Evolutionary conservation across 2,113 vertebrate species (phyloP).

Genomic region (Nycticebus coucang): DNA sequence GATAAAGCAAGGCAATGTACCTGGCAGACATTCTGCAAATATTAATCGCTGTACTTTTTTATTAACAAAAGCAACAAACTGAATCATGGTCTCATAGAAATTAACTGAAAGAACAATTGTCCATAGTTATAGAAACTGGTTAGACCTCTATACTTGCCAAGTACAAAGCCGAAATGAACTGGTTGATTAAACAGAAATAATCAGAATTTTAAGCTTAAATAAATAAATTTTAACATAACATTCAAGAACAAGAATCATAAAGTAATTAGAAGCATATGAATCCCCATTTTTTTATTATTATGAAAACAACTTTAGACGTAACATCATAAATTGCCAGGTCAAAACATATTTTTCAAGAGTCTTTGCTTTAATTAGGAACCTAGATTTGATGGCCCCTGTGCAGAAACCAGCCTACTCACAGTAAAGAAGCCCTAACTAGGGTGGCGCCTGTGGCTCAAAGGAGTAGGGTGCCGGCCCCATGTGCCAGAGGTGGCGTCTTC

Average conservation of each 20-base stretch:
- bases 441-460: no score
- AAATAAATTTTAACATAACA: slow-evolving; percentile 17
- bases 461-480: no score
- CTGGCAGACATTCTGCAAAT: not conserved
- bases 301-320: slow-evolving; percentile 4
- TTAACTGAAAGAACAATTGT: not conserved
- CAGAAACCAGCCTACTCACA: not conserved
- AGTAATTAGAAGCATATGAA: not conserved
- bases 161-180: not conserved
- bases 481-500: no score
- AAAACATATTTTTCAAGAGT: not conserved
- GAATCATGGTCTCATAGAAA: not conserved
- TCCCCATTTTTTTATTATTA: not conserved
- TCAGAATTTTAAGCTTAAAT: not conserved
- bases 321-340: not conserved
- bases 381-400: not conserved
- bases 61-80: not conserved
- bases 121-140: not conserved
- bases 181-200: not conserved
- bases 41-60: not conserved
- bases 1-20: not conserved
- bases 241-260: not conserved
- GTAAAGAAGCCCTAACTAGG: not conserved
- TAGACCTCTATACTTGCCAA: not conserved
- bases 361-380: slow-evolving; percentile 20